Evolutionary conservation across 2,888 invertebrate species (phyloP), one percentile per base, ranked within the genome.

Genomic region (Drosophila mettleri): DNA sequence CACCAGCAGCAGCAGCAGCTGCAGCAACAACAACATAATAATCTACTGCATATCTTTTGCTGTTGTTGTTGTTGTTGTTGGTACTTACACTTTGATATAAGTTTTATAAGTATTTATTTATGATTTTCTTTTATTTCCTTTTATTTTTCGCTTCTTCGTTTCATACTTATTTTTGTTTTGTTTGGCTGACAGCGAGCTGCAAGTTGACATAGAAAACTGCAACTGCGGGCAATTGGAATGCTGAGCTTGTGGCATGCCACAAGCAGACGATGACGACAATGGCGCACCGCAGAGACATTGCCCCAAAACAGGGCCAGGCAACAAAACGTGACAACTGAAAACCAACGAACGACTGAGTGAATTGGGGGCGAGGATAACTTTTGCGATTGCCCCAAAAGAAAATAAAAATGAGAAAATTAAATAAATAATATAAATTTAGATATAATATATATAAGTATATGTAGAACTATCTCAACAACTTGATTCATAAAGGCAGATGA

Each of bases 191-290:
- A 59, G 59, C 64, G 29, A 62, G 34, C 31, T 22, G 36, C 67
- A 54, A 64, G 64, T 54, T 63, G 70, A 69, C 69, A 33, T 54
- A 54, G 27, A 69, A 69, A 45, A 45, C 54, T 48, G 69, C 69
- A 60, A 53, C 54, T 69, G 59, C 75, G 27, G 60, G 66, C 66
- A 61, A 74, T 61, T 76, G 66, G 66, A 49, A 45, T 58, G 59
- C 36, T 55, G 51, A 14, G 58, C 60, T 51, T 46, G 79, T 61
- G 76, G 79, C 79, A 78, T 70, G 76, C 74, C 79, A 78, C 79
- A 70, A 74, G 41, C 74, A 77, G 76, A 60, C 78, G 69, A 63
- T 60, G 73, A 64, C 63, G 68, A 58, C 68, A 67, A 71, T 58
- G 48, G n/a, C 18, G 45, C 24, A 29, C 48, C 46, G 38, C 38